Percentiles rank a stretch among this genome's conserved stretches.
phyloP scores from a whole-genome alignment of 1,140 invertebrate genomes.

The Drosophila biarmipes region DNA sequence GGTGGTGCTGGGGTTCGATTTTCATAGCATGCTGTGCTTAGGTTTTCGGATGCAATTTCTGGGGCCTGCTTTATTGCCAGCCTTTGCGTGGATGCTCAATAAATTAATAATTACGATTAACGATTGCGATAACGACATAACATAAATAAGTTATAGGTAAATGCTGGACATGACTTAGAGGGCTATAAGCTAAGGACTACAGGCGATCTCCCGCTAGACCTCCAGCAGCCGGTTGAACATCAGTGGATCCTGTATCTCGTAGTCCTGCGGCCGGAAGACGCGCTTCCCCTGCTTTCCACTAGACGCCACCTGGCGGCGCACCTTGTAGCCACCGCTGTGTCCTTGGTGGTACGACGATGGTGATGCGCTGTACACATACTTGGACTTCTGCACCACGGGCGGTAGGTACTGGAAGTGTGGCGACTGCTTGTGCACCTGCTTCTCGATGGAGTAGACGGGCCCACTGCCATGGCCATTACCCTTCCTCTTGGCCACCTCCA shows the following conservation, averaged over 20 bases:
- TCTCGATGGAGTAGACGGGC: conserved; percentile 71
- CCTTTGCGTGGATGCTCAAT: conserved; percentile 37
- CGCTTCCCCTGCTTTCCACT: conserved; percentile 7
- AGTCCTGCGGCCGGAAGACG: conserved; percentile 65
- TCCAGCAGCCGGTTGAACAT: conserved; percentile 78
- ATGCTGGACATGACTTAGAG: conserved; percentile 80
- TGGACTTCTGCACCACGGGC: conserved; percentile 76
- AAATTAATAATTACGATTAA: conserved; percentile 47
- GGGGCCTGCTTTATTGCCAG: conserved; percentile 33
- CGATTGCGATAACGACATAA: conserved; percentile 23
- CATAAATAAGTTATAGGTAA: conserved; percentile 73
- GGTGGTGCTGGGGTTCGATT: conserved; percentile 37
- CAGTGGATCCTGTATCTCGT: conserved; percentile 74
- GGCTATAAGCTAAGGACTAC: conserved; percentile 39
- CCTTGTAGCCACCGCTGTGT: conserved; percentile 68
- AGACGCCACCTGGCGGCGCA: conserved; percentile 62
- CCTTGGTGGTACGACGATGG: conserved; percentile 32
- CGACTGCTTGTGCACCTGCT: conserved; percentile 71
- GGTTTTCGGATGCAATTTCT: conserved; percentile 28
- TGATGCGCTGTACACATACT: conserved; percentile 68
- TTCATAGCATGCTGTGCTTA: conserved; percentile 66
- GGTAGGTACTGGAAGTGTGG: conserved; percentile 67
- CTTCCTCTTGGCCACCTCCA: conserved; percentile 77
- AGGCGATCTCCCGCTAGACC: conserved; percentile 33
- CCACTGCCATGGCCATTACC: conserved; percentile 26